Percentiles rank a stretch among this genome's conserved stretches.
These are phyloP conservation scores for Pseudoatta argentina DNA, from an alignment of 1,140 invertebrate species.

Conservation along the genomic window DNA sequence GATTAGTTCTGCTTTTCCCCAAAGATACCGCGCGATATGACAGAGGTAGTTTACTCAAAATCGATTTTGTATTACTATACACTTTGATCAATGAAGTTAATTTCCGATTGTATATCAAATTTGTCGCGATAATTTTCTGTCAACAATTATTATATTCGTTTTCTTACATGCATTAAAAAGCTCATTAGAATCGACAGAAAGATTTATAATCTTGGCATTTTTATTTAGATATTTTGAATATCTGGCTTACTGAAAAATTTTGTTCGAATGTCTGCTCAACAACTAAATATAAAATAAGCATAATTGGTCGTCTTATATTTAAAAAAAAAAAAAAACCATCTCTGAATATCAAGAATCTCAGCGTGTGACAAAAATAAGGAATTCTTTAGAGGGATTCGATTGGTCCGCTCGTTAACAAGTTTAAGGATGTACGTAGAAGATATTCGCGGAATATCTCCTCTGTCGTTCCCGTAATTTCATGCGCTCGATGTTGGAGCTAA, in stretches of 20 bases:
- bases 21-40: not conserved
- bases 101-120: not conserved
- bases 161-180: not conserved
- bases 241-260: not conserved
- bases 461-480: constrained; percentile 11
- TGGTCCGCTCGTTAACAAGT: not conserved
- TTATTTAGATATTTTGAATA: not conserved
- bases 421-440: not conserved
- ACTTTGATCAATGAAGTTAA: not conserved
- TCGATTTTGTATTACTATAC: not conserved
- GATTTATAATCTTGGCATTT: not conserved
- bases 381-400: not conserved
- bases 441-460: not conserved
- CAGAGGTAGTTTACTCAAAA: constrained; percentile 2
- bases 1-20: constrained; percentile 12
- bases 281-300: not conserved
- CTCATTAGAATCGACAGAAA: not conserved
- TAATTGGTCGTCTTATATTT: not conserved
- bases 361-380: constrained; percentile 1
- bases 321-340: not conserved
- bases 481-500: constrained; percentile 46
- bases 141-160: not conserved
- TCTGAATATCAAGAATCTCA: not conserved
- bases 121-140: not conserved
- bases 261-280: not conserved